Evolutionary conservation across 2,797 vertebrate species (phyloP), one percentile per base, ranked within the genome.

Genomic region (Pogonophryne albipinna): DNA sequence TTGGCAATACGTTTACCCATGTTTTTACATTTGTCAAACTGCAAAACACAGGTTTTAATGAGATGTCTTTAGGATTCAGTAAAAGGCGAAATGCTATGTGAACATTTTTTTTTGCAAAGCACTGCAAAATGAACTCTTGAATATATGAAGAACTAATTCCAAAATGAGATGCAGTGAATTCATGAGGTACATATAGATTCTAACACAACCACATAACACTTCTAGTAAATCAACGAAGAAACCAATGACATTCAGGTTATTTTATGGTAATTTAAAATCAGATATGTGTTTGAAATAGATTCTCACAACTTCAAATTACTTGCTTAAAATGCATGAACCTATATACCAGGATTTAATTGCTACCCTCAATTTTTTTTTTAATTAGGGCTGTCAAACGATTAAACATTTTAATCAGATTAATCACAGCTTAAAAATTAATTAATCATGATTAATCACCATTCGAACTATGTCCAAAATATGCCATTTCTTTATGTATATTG

Each of bases 241-340:
- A 70, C 3, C 14, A 59, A 27, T 60, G n/a, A 19, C 51, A 56
- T 16, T 59, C 41, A 59, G 27, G 10, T 50, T 66, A 11, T 52
- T 78, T 65, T 50, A 20, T 52, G 15, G 14, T 17, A 10, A 44
- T 64, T 58, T 2, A 71, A 65, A 71, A 49, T 47, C 11, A 66
- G 34, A 66, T 62, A 57, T 38, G 27, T 57, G 59, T 70, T 56
- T 55, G 6, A 66, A 62, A 65, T 10, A n/a, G 15, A 56, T 42
- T 38, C 55, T 27, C 44, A 69, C 38, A 57, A 64, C 10, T 49
- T 53, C 4, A 59, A 41, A 5, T 20, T 8, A 12, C 72, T 52
- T 23, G 23, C 38, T 80, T 80, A 51, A 68, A 67, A 79, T 76
- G 66, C 63, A 75, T 45, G 34, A 20, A 23, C 46, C 41, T 6